These are phyloP conservation scores for Epicauta chinensis DNA, from an alignment of 1,140 invertebrate species.

Conservation along the genomic window DNA sequence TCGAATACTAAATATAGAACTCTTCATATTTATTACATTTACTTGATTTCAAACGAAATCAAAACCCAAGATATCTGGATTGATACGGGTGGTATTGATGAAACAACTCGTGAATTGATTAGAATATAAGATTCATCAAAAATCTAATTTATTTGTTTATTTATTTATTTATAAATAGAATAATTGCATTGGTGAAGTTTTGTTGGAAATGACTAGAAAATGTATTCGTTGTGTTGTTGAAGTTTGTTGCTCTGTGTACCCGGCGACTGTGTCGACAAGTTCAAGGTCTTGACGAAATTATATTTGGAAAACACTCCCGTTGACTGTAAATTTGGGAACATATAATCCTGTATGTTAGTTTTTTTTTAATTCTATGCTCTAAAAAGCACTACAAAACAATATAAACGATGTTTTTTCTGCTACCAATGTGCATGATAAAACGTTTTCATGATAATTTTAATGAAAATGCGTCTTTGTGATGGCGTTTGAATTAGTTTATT, in stretches of 20 bases:
- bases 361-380: conserved; percentile 9
- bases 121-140: too few species aligned
- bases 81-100: too few species aligned
- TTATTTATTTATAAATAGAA: too few species aligned
- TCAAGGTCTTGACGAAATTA: conserved; percentile 8
- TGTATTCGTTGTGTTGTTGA: neutral
- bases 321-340: conserved; percentile 16
- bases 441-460: neutral
- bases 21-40: conserved; percentile 6
- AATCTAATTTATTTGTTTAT: too few species aligned
- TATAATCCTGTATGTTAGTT: conserved; percentile 7
- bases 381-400: neutral
- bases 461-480: too few species aligned
- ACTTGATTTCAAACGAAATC: too few species aligned
- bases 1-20: conserved; percentile 13
- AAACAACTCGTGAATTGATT: too few species aligned
- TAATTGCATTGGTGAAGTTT: too few species aligned
- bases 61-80: too few species aligned
- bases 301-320: conserved; percentile 12
- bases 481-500: too few species aligned
- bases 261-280: conserved; percentile 9
- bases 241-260: conserved; percentile 12
- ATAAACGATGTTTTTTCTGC: conserved; percentile 6
- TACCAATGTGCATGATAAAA: neutral
- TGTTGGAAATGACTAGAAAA: too few species aligned